Evolutionary conservation across 2,888 invertebrate genomes (phyloP).

Genomic region (Cecidostiba fungosa): DNA sequence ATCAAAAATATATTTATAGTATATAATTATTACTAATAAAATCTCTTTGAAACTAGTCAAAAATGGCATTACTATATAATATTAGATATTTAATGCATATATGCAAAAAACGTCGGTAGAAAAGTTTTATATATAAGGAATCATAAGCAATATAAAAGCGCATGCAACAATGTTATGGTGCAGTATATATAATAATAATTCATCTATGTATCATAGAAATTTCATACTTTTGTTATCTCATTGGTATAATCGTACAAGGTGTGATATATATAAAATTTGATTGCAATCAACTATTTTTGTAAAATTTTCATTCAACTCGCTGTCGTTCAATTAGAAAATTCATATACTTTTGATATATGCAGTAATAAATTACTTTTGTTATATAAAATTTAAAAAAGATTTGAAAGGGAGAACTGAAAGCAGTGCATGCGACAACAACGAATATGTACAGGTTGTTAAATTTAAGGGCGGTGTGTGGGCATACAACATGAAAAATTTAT

Average conservation of each 20-base stretch:
- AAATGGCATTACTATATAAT: not conserved
- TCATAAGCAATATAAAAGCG: slow-evolving; percentile 54
- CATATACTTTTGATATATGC: not conserved
- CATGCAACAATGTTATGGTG: slow-evolving; percentile 57
- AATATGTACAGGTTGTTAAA: not conserved
- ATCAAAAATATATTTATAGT: not conserved
- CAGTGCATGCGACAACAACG: slow-evolving; percentile 42
- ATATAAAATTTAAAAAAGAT: too few species aligned
- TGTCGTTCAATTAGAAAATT: not conserved
- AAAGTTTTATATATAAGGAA: slow-evolving; percentile 49
- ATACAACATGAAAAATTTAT: not conserved
- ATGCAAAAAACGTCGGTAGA: slow-evolving; percentile 25
- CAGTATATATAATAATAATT: slow-evolving; percentile 27
- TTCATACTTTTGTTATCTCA: slow-evolving; percentile 21
- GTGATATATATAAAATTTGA: slow-evolving; percentile 10
- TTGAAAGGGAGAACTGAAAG: slow-evolving; percentile 21
- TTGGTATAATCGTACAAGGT: slow-evolving; percentile 18
- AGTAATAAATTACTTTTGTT: not conserved
- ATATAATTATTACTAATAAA: slow-evolving; percentile 28
- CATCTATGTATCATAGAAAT: slow-evolving; percentile 14
- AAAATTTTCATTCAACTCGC: slow-evolving; percentile 53
- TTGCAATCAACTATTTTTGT: slow-evolving; percentile 64
- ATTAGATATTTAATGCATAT: not conserved
- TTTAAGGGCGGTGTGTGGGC: not conserved
- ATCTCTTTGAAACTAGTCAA: not conserved